phyloP scores from a whole-genome alignment of 2,797 vertebrate species.

The Peromyscus aztecus region DNA sequence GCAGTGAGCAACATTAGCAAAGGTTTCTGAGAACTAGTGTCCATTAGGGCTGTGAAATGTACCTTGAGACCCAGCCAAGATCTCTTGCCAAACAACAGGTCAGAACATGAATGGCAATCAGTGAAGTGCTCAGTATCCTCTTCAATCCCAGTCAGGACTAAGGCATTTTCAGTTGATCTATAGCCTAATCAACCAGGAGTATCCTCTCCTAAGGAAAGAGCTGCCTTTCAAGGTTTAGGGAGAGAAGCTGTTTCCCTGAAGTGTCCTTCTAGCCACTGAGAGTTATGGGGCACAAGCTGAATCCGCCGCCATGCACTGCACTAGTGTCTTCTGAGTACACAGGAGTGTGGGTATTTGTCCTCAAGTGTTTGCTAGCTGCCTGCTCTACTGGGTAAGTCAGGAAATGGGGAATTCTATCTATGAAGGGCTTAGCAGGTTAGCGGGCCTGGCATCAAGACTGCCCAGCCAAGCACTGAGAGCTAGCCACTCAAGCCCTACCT shows the following conservation, averaged over 20 bases:
- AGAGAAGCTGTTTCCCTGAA: slow-evolving; percentile 72
- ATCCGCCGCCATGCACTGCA: neutral
- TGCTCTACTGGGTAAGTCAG: neutral
- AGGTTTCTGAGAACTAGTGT: neutral
- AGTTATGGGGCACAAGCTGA: slow-evolving; percentile 2
- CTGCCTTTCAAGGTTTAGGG: slow-evolving; percentile 67
- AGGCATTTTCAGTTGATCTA: slow-evolving; percentile 62
- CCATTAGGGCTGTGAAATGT: slow-evolving; percentile 29
- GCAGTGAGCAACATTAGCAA: neutral
- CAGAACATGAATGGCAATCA: slow-evolving; percentile 45
- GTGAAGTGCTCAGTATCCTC: neutral
- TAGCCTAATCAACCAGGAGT: slow-evolving; percentile 71
- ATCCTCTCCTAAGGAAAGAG: slow-evolving; percentile 5
- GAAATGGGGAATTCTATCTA: neutral
- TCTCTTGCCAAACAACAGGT: neutral
- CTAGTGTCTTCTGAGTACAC: neutral
- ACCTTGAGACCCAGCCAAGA: slow-evolving; percentile 18
- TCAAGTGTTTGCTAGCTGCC: neutral
- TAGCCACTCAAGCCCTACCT: neutral
- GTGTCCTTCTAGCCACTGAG: neutral
- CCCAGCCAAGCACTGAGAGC: neutral
- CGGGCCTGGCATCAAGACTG: neutral
- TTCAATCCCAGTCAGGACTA: slow-evolving; percentile 38
- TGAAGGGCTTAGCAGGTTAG: neutral
- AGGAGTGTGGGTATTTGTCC: neutral